A percentile compares a stretch with the other conserved stretches of the same genome.
Evolutionary conservation across 2,888 invertebrate genomes (phyloP).

Genomic region (Drosophila kanekoi): DNA sequence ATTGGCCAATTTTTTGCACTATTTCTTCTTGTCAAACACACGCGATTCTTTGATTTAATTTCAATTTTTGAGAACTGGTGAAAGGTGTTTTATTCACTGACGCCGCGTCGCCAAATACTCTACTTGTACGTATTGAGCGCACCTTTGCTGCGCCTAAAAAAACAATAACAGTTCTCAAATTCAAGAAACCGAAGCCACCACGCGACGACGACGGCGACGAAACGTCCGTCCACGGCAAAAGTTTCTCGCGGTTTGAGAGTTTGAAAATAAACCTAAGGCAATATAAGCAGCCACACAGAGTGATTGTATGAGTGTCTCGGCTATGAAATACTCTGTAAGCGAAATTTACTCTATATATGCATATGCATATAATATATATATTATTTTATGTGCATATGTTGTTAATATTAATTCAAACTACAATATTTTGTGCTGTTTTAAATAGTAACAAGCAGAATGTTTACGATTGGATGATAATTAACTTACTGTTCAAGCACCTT

Average conservation of each 20-base stretch:
- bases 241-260: conserved; percentile 59
- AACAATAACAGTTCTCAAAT: conserved; percentile 57
- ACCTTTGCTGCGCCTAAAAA: conserved; percentile 36
- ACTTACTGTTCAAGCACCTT: not conserved
- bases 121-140: conserved; percentile 17
- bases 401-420: no score
- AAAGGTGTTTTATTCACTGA: conserved; percentile 1
- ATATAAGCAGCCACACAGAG: conserved; percentile 14
- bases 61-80: conserved; percentile 16
- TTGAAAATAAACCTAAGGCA: conserved; percentile 34
- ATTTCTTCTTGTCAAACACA: conserved; percentile 20
- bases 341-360: no score
- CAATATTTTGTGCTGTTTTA: no score
- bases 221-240: conserved; percentile 61
- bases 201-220: conserved; percentile 50
- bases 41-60: conserved; percentile 13
- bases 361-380: no score
- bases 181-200: conserved; percentile 41
- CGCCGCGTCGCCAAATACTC: conserved; percentile 1
- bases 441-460: no score
- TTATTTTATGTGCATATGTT: no score
- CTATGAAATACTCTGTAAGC: conserved; percentile 27
- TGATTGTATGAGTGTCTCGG: not conserved
- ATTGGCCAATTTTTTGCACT: conserved; percentile 27
- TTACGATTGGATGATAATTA: no score